Evolutionary conservation across 2,888 invertebrate species (phyloP), one percentile per base, ranked within the genome.

Genomic region (Timandra comae): DNA sequence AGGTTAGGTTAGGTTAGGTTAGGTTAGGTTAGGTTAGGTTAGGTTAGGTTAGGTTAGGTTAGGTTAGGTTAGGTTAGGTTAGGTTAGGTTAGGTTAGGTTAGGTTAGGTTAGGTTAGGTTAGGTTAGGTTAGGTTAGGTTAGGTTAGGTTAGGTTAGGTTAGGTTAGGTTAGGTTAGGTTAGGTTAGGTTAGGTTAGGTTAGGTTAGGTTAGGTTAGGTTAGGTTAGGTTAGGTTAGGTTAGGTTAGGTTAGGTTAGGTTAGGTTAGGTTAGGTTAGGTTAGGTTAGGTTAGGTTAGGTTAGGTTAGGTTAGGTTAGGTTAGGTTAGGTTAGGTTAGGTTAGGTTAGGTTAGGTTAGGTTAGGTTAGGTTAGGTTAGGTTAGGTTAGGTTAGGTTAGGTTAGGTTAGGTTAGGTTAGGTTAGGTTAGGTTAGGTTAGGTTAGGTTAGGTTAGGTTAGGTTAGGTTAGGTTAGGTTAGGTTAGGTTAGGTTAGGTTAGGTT

Each of bases 401-500:
- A 19, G 19, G 19, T 19, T 19, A 19, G 19, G 19, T 19, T 19
- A 19, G 19, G 19, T 19, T 19, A 19, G 19, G 19, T 19, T 19
- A 19, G 19, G 19, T 19, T 19, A 19, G 19, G 19, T 19, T 19
- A 19, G 19, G 19, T 19, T 19, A 19, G 19, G 19, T 19, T 19
- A 19, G 19, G 19, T 19, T 19, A 19, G 19, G 19, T 19, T 19
- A 19, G 19, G 19, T 19, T 19, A 19, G 19, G 19, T 19, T 19
- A 19, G 19, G 19, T 19, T 19, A 19, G 19, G 19, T 19, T 19
- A 19, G 19, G 19, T 19, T 19, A 19, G 19, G 19, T 19, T 19
- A 30, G 30, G 30, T 30, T 30, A 30, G 30, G 30, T 30, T 30
- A 30, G 30, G 30, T 30, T 29, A 29, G 29, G 29, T 29, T 29